Evolutionary conservation across 1,140 invertebrate species (phyloP).

Genomic region (Aphaenogaster ashmeadi): DNA sequence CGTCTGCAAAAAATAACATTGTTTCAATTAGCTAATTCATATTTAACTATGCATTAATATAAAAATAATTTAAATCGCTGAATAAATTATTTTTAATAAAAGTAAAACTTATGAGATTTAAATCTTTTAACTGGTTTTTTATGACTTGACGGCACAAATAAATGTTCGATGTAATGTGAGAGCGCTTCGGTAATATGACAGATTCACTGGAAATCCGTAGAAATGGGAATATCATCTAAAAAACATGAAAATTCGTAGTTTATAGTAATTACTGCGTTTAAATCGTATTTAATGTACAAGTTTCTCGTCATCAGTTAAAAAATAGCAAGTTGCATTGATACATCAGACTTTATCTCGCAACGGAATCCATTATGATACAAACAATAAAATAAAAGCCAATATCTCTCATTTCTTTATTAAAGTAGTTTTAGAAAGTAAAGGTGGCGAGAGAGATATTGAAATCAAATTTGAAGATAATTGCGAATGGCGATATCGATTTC

Average conservation of each 20-base stretch:
- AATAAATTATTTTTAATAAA: constrained; percentile 5
- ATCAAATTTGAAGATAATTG: constrained; percentile 32
- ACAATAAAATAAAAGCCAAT: constrained; percentile 3
- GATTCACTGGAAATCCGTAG: not conserved
- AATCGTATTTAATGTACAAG: not conserved
- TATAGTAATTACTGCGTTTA: not conserved
- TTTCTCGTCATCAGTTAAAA: not conserved
- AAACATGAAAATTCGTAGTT: not conserved
- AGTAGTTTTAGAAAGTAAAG: not conserved
- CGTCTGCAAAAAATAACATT: not conserved
- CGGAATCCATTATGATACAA: not conserved
- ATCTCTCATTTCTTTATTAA: not conserved
- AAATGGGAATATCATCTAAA: not conserved
- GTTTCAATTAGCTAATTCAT: not conserved
- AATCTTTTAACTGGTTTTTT: not conserved
- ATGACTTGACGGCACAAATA: not conserved
- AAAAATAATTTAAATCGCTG: not conserved
- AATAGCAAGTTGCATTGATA: not conserved
- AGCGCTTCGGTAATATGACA: not conserved
- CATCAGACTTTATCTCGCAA: not conserved
- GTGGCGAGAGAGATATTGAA: not conserved
- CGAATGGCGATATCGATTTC: constrained; percentile 32
- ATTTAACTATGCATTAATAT: not conserved
- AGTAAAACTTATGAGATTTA: not conserved
- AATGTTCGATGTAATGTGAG: not conserved